Percentiles rank a stretch among this genome's conserved stretches.
These are phyloP conservation scores for Coryphaenoides rupestris DNA, from an alignment of 2,113 vertebrate genomes.

Conservation along the genomic window DNA sequence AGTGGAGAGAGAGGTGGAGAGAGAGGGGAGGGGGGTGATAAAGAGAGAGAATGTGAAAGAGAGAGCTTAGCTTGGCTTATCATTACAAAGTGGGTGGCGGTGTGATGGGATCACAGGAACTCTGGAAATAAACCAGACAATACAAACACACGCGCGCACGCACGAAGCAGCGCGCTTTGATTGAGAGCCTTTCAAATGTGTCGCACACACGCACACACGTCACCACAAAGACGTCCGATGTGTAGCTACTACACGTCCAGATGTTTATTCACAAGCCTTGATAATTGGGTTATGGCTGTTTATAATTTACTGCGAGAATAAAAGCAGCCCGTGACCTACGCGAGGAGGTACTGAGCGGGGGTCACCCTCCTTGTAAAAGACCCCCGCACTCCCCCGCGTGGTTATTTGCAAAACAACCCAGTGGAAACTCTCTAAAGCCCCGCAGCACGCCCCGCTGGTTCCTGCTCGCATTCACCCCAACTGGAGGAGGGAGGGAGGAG, in stretches of 20 bases:
- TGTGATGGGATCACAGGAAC: conserved; percentile 58
- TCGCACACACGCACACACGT: conserved; percentile 47
- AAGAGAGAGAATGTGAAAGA: not conserved
- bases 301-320: conserved; percentile 60
- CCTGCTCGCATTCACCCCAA: conserved; percentile 7
- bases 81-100: not conserved
- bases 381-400: conserved; percentile 82
- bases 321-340: conserved; percentile 66
- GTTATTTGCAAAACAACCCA: conserved; percentile 76
- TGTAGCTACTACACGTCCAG: not conserved
- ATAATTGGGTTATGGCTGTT: conserved; percentile 25
- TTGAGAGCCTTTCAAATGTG: conserved; percentile 37
- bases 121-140: conserved; percentile 57
- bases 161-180: conserved; percentile 40
- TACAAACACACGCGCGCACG: conserved; percentile 52
- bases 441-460: conserved; percentile 60
- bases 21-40: not conserved
- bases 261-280: conserved; percentile 35
- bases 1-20: not conserved
- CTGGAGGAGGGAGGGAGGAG: conserved; percentile 26
- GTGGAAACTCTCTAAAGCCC: conserved; percentile 64
- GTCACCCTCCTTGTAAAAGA: conserved; percentile 55
- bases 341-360: conserved; percentile 51
- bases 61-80: not conserved
- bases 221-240: not conserved